A percentile compares a stretch with the other conserved stretches of the same genome.
Evolutionary conservation across 2,113 vertebrate species (phyloP).

Genomic region (Petrocephalus microphthalmus): DNA sequence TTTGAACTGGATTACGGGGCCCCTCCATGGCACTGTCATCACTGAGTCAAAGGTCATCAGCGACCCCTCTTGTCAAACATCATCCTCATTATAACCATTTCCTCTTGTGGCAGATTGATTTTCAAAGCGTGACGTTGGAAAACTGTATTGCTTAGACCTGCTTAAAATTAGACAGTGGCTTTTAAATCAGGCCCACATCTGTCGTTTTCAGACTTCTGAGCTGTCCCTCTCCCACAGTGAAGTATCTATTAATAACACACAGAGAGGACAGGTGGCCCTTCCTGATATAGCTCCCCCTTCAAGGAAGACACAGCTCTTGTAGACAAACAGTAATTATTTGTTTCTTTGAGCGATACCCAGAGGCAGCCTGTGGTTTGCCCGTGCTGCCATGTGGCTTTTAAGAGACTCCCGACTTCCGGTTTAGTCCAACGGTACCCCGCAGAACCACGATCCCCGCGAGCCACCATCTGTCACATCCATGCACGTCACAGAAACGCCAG

Average conservation of each 20-base stretch:
- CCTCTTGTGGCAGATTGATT: not conserved
- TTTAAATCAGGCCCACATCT: conserved; percentile 33
- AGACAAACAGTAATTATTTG: conserved; percentile 44
- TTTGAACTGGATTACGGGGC: not conserved
- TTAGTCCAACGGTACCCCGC: too few species aligned
- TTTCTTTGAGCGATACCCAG: conserved; percentile 38
- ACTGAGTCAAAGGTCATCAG: not conserved
- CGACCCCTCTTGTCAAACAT: not conserved
- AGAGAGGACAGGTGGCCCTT: conserved; percentile 37
- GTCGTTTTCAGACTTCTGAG: conserved; percentile 33
- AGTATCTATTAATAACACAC: conserved; percentile 48
- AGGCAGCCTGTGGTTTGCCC: conserved; percentile 30
- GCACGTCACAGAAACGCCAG: not conserved
- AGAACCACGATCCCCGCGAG: not conserved
- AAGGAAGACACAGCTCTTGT: conserved; percentile 40
- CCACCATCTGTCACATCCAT: not conserved
- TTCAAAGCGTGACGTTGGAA: not conserved
- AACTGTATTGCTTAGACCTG: not conserved
- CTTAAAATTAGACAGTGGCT: not conserved
- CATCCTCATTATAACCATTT: not conserved
- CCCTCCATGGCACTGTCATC: not conserved
- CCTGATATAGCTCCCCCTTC: conserved; percentile 47
- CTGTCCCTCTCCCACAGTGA: conserved; percentile 45
- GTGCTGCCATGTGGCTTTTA: conserved; percentile 22
- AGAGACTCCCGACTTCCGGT: not conserved